phyloP scores from a whole-genome alignment of 2,888 invertebrate genomes.

The Didymodactylos carnosus region DNA sequence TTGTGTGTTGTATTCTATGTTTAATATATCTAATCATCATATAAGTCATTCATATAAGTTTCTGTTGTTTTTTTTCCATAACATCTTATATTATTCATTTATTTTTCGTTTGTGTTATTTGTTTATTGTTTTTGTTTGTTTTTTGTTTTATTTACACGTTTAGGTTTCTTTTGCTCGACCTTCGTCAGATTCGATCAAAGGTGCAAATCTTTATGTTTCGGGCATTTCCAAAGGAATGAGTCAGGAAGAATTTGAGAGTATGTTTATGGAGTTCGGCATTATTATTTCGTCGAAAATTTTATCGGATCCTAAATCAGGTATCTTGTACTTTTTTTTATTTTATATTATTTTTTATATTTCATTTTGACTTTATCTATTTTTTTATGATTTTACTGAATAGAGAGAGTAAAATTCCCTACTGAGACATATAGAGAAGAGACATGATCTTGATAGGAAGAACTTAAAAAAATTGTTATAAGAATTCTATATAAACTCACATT shows the following conservation, averaged over 20 bases:
- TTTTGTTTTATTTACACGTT: conserved; percentile 18
- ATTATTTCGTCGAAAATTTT: conserved; percentile 36
- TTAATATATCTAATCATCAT: too few relatives aligned
- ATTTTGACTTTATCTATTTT: background rate
- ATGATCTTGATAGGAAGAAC: too few relatives aligned
- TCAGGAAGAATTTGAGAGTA: conserved; percentile 35
- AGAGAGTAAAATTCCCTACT: background rate
- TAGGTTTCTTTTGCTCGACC: conserved; percentile 36
- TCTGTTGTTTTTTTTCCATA: too few relatives aligned
- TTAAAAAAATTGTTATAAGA: too few relatives aligned
- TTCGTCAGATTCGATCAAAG: conserved; percentile 36
- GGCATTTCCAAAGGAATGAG: conserved; percentile 34
- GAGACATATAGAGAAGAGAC: background rate
- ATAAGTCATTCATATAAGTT: too few relatives aligned
- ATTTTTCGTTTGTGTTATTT: too few relatives aligned
- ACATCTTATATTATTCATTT: too few relatives aligned
- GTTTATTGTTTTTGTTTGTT: background rate
- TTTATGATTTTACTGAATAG: conserved; percentile 3
- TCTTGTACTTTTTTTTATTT: background rate
- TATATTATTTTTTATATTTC: background rate
- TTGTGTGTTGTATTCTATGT: too few relatives aligned
- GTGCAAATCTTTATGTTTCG: conserved; percentile 36
- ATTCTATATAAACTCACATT: too few relatives aligned
- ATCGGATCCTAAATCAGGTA: conserved; percentile 23
- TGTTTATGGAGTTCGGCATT: conserved; percentile 33